Conservation (phyloP, 35 echinoderm and acorn worm genomes). For the Patiria miniata region DNA sequence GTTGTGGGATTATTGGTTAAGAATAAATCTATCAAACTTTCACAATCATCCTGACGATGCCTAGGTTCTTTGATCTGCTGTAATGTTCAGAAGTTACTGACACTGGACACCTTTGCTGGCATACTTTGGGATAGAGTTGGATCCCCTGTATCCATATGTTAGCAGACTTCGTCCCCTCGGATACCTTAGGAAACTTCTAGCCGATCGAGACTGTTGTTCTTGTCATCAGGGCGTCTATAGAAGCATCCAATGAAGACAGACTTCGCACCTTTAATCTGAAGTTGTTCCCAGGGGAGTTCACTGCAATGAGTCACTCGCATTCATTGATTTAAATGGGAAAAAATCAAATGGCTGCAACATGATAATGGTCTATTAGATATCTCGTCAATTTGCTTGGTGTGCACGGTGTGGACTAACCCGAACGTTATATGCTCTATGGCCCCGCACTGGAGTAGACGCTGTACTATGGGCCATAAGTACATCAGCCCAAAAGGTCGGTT, state of each 20-base stretch:
- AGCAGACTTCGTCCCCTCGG: not conserved
- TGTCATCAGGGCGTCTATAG: slow-evolving; percentile 9
- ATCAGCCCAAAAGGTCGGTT: too few relatives aligned
- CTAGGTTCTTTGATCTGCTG: slow-evolving; percentile 28
- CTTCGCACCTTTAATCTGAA: slow-evolving; percentile 16
- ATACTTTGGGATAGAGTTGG: slow-evolving; percentile 29
- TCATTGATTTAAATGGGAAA: too few relatives aligned
- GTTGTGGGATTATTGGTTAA: slow-evolving; percentile 38
- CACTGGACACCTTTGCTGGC: slow-evolving; percentile 31
- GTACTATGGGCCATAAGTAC: too few relatives aligned
- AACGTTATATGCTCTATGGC: too few relatives aligned
- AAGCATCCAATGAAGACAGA: not conserved
- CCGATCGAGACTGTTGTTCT: not conserved
- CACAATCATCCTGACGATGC: slow-evolving; percentile 30
- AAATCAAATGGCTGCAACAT: too few relatives aligned
- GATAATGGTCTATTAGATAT: too few relatives aligned
- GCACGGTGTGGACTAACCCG: too few relatives aligned
- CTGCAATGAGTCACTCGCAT: too few relatives aligned
- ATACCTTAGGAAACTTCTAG: not conserved
- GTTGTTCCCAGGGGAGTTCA: not conserved
- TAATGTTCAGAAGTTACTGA: slow-evolving; percentile 42
- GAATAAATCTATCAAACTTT: slow-evolving; percentile 25
- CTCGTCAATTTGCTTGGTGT: too few relatives aligned
- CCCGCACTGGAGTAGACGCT: too few relatives aligned
- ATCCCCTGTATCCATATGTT: slow-evolving; percentile 30